phyloP scores from a whole-genome alignment of 2,113 vertebrate species.

The Onychostruthus taczanowskii region DNA sequence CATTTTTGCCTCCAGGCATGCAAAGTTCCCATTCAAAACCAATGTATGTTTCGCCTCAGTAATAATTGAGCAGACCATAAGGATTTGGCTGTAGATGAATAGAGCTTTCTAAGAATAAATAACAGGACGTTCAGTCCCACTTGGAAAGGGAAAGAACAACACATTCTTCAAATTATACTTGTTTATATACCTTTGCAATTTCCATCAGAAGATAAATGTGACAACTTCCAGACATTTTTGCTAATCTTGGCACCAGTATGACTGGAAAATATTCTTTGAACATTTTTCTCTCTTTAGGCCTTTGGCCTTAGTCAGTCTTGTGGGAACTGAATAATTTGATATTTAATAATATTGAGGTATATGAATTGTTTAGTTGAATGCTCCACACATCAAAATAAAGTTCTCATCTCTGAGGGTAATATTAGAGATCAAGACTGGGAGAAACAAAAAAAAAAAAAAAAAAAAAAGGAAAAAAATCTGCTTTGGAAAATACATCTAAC shows the following conservation, averaged over 20 bases:
- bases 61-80: slow-evolving; percentile 27
- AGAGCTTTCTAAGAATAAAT: slow-evolving; percentile 56
- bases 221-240: slow-evolving; percentile 54
- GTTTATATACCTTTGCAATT: slow-evolving; percentile 49
- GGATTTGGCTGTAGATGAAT: slow-evolving; percentile 43
- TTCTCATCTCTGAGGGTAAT: background rate
- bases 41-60: background rate
- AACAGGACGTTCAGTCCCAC: background rate
- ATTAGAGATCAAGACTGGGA: background rate
- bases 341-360: slow-evolving; percentile 34
- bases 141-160: slow-evolving; percentile 36
- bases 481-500: background rate
- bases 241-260: slow-evolving; percentile 44
- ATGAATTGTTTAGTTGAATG: slow-evolving; percentile 32
- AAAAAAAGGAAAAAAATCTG: background rate
- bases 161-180: slow-evolving; percentile 54
- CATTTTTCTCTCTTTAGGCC: background rate
- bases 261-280: slow-evolving; percentile 52
- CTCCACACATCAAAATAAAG: slow-evolving; percentile 14
- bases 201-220: slow-evolving; percentile 49
- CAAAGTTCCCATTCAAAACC: background rate
- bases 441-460: background rate
- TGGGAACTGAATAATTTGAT: slow-evolving; percentile 37
- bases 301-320: background rate
- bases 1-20: background rate